Conservation (phyloP, 2,888 invertebrate species). For the Eudasyphora cyanicolor region DNA sequence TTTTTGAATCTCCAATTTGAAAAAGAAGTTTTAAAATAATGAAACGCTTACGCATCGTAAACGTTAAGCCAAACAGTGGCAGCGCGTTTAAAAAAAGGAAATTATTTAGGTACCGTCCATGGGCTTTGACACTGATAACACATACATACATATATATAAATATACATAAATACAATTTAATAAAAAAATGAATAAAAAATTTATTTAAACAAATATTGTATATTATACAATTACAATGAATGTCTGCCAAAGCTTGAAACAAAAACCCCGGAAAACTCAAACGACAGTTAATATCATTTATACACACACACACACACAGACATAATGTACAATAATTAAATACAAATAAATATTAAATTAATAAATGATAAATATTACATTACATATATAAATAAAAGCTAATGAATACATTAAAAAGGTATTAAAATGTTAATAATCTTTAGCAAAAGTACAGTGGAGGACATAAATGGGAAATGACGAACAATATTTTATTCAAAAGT, state of each 20-base stretch:
- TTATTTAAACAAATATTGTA: too few relatives aligned
- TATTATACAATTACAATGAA: too few relatives aligned
- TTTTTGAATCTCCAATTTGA: not conserved
- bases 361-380: constrained; percentile 14
- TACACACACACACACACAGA: too few relatives aligned
- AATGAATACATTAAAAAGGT: constrained; percentile 11
- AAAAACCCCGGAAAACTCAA: not conserved
- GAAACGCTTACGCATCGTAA: not conserved
- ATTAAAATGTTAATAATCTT: not conserved
- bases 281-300: constrained; percentile 42
- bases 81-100: constrained; percentile 57
- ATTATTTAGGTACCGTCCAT: constrained; percentile 77
- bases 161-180: constrained; percentile 40
- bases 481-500: too few relatives aligned
- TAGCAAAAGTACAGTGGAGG: constrained; percentile 13
- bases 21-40: constrained; percentile 16
- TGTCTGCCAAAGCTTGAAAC: constrained; percentile 57
- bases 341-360: constrained; percentile 22
- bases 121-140: constrained; percentile 74
- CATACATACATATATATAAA: not conserved
- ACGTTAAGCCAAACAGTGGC: not conserved
- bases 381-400: constrained; percentile 21
- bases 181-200: constrained; percentile 51
- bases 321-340: constrained; percentile 56
- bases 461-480: not conserved